These are phyloP conservation scores for Catocala sponsa DNA, from an alignment of 2,888 invertebrate genomes.

Conservation along the genomic window DNA sequence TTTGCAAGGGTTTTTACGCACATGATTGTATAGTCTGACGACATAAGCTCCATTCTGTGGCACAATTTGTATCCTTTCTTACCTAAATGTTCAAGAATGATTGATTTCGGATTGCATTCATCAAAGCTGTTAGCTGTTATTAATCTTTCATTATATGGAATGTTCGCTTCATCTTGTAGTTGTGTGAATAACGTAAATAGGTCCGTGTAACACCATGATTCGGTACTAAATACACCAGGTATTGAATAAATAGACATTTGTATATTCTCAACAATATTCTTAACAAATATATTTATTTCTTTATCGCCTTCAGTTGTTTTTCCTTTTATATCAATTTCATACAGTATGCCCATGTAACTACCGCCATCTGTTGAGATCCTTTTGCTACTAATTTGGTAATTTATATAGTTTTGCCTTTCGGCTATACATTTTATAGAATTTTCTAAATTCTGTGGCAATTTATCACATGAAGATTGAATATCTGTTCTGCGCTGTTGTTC, in stretches of 20 bases:
- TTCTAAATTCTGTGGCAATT: constrained; percentile 36
- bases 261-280: constrained; percentile 57
- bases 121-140: constrained; percentile 58
- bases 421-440: constrained; percentile 43
- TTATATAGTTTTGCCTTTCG: constrained; percentile 47
- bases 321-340: constrained; percentile 60
- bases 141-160: constrained; percentile 60
- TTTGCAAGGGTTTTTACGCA: constrained; percentile 63
- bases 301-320: constrained; percentile 39
- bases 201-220: constrained; percentile 64
- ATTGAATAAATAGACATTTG: constrained; percentile 56
- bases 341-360: constrained; percentile 62
- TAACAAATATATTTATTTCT: constrained; percentile 65
- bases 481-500: background rate
- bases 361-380: constrained; percentile 55
- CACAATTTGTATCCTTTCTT: constrained; percentile 59
- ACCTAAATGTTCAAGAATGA: constrained; percentile 66
- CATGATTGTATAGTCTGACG: constrained; percentile 58
- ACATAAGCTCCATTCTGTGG: constrained; percentile 57
- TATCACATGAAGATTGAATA: background rate
- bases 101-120: constrained; percentile 55
- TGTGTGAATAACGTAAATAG: constrained; percentile 55
- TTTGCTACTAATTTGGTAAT: constrained; percentile 43
- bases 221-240: constrained; percentile 57
- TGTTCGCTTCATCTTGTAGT: constrained; percentile 57